Base-by-base conservation (phyloP, 1,140 invertebrate species). In the Neomicropteryx cornuta region DNA sequence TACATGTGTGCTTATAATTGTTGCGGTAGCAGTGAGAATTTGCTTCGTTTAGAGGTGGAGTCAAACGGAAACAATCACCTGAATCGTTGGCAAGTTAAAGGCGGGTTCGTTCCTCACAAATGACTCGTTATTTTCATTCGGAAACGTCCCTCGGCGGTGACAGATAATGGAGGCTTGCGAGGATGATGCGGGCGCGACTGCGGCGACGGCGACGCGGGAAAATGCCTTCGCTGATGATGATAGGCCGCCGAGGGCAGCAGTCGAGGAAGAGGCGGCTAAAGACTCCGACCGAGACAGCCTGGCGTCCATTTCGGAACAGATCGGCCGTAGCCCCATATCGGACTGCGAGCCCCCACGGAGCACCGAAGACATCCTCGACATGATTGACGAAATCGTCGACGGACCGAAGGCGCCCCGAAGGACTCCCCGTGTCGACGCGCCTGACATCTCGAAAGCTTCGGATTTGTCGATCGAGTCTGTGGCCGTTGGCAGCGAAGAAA, bases 141-240 rank as follows among this genome's bases (percentile, higher is more conserved):
- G n/a, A n/a, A n/a, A n/a, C n/a, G n/a, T n/a, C n/a, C n/a, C n/a
- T n/a, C n/a, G n/a, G 58, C 59, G 65, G 62, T 49, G 59, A 58
- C 62, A 68, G 65, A 68, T 68, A 68, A 68, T 68, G 65, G 65
- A 68, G 60, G 62, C 60, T 52, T 60, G 60, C 46, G 65, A 68
- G 59, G 65, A 68, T 55, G 65, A 68, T 65, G 62, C 62, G 60
- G 64, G 64, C 51, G 52, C 55, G 54, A 57, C 62, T 29, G 28
- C 33, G 38, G 38, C 27, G 45, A 56, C 51, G 60, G 53, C 61
- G 62, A 60, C 62, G 62, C 60, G 66, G 64, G 64, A 67, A 67
- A 67, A 58, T 50, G 55, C 60, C 50, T 48, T 62, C 53, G 56
- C 52, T 42, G 51, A 48, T 51, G 53, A 54, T 49, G 60, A 32